Evolutionary conservation across 1,140 invertebrate species (phyloP).

Genomic region (Episyrphus balteatus): DNA sequence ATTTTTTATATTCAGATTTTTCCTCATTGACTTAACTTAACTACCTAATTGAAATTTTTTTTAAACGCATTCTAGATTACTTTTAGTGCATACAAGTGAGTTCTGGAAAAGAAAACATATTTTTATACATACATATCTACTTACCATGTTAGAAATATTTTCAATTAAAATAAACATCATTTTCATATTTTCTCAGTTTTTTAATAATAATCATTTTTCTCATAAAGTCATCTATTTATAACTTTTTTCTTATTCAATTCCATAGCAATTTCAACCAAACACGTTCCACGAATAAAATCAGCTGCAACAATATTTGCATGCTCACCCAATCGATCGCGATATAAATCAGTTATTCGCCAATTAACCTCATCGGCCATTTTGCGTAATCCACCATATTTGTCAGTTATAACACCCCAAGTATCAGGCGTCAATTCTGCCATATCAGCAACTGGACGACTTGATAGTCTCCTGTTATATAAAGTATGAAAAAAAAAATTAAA

Average conservation of each 20-base stretch:
- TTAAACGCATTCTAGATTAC: no score
- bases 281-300: conserved; percentile 48
- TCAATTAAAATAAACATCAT: no score
- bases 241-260: conserved; percentile 38
- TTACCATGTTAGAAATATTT: no score
- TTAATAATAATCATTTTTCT: no score
- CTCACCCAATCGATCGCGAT: conserved; percentile 41
- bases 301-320: conserved; percentile 49
- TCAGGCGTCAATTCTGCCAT: conserved; percentile 55
- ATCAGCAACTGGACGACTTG: conserved; percentile 42
- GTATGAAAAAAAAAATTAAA: not conserved
- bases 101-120: no score
- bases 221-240: not conserved
- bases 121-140: no score
- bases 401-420: conserved; percentile 40
- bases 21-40: no score
- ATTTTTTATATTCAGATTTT: no score
- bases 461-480: conserved; percentile 17
- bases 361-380: conserved; percentile 48
- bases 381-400: conserved; percentile 42
- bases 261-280: conserved; percentile 47
- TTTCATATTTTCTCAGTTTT: no score
- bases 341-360: conserved; percentile 44
- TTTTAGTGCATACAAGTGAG: no score
- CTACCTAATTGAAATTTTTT: no score